Evolutionary conservation across 2,888 invertebrate species (phyloP).

Genomic region (Ganaspis brasiliensis): DNA sequence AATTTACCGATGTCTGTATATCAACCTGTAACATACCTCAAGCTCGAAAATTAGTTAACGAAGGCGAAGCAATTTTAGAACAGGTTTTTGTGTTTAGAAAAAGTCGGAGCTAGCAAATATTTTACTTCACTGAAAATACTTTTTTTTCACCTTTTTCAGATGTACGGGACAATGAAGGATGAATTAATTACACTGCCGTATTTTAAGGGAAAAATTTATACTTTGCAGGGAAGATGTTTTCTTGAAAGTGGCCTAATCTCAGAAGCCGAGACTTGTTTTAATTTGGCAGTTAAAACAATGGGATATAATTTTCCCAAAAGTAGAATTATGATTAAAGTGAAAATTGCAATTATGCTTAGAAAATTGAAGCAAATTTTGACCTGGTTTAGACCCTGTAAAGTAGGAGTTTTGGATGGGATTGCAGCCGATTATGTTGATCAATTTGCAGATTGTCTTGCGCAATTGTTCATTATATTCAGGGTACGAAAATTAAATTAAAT

Average conservation of each 20-base stretch:
- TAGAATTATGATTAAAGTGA: conserved; percentile 66
- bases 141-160: too few relatives aligned
- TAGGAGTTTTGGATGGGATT: conserved; percentile 72
- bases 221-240: conserved; percentile 79
- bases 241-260: conserved; percentile 78
- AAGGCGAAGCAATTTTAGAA: conserved; percentile 79
- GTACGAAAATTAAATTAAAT: too few relatives aligned
- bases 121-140: conserved; percentile 3
- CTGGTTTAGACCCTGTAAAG: conserved; percentile 67
- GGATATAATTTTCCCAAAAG: conserved; percentile 79
- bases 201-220: conserved; percentile 80
- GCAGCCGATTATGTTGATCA: conserved; percentile 80
- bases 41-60: conserved; percentile 82
- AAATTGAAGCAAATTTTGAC: conserved; percentile 75
- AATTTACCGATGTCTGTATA: conserved; percentile 84
- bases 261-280: conserved; percentile 77
- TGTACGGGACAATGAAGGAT: conserved; percentile 68
- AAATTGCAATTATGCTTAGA: conserved; percentile 68
- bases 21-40: conserved; percentile 82
- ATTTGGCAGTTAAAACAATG: conserved; percentile 78
- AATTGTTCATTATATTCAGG: conserved; percentile 79
- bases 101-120: too few relatives aligned
- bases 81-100: conserved; percentile 58
- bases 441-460: conserved; percentile 80
- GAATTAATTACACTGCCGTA: conserved; percentile 71